Percentiles rank a stretch among this genome's conserved stretches.
These are phyloP conservation scores for Philonicus albiceps DNA, from an alignment of 2,888 invertebrate genomes.

Conservation along the genomic window DNA sequence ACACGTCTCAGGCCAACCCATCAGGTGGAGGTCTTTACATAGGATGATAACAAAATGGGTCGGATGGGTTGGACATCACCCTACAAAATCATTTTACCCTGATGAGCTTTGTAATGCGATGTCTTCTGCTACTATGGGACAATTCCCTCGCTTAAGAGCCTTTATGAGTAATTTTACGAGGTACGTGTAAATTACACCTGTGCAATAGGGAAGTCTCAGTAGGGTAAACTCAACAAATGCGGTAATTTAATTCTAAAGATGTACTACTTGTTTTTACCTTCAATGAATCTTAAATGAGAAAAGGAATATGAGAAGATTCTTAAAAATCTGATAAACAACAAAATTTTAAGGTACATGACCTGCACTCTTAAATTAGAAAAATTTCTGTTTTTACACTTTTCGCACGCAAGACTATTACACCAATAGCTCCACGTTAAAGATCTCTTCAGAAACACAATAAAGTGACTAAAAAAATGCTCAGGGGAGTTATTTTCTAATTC, in stretches of 20 bases:
- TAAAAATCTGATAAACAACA: background rate
- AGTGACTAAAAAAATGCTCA: background rate
- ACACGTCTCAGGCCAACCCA: background rate
- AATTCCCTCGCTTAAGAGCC: background rate
- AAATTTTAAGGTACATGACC: background rate
- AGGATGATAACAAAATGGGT: background rate
- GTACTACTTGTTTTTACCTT: background rate
- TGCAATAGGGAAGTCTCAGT: background rate
- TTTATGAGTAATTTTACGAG: background rate
- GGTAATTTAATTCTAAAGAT: background rate
- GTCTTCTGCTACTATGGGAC: background rate
- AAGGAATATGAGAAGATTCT: background rate
- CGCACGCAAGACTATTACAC: background rate
- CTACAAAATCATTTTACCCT: background rate
- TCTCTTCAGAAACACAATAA: background rate
- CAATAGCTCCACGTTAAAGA: background rate
- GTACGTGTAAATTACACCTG: background rate
- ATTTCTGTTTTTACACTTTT: no score
- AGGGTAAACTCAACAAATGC: background rate
- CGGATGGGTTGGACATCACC: background rate
- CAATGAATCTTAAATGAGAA: background rate
- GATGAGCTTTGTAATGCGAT: background rate
- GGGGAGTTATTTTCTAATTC: background rate
- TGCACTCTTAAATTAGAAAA: no score
- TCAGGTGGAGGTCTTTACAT: background rate